Percentiles rank a stretch among this genome's conserved stretches.
These are phyloP conservation scores for Pimephales promelas DNA, from an alignment of 2,113 vertebrate species.

Conservation along the genomic window DNA sequence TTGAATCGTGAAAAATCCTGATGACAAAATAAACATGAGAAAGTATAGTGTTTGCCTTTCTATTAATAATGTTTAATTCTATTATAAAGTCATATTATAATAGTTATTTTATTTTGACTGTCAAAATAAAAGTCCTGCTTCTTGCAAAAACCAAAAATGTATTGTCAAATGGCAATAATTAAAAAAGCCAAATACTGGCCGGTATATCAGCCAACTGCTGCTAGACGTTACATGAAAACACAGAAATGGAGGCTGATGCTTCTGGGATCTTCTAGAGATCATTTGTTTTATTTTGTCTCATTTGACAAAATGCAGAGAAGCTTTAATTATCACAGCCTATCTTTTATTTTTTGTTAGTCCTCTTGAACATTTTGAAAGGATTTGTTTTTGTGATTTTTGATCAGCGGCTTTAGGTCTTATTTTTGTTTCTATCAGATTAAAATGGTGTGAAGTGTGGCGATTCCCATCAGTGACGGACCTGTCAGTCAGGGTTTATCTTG, in stretches of 20 bases:
- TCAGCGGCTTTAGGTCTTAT: neutral
- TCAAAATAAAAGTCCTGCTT: too few relatives aligned
- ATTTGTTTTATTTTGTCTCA: neutral
- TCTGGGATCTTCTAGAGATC: neutral
- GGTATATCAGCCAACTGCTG: neutral
- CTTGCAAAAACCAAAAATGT: too few relatives aligned
- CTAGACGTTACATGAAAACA: neutral
- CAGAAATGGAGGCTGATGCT: neutral
- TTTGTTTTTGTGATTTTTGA: neutral
- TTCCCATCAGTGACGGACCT: neutral
- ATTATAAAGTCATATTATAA: too few relatives aligned
- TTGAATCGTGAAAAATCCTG: too few relatives aligned
- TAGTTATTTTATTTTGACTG: too few relatives aligned
- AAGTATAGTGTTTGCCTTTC: too few relatives aligned
- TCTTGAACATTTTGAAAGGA: neutral
- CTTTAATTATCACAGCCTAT: neutral
- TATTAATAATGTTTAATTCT: too few relatives aligned
- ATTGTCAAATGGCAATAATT: too few relatives aligned
- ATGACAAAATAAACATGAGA: too few relatives aligned
- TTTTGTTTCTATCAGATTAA: neutral
- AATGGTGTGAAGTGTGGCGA: neutral
- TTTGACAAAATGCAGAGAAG: too few relatives aligned
- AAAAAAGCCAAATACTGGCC: neutral
- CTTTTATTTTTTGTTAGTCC: neutral
- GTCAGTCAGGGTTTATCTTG: constrained; percentile 12